A percentile compares a stretch with the other conserved stretches of the same genome.
These are phyloP conservation scores for Ectemnius cavifrons DNA, from an alignment of 2,888 invertebrate species.

Conservation along the genomic window DNA sequence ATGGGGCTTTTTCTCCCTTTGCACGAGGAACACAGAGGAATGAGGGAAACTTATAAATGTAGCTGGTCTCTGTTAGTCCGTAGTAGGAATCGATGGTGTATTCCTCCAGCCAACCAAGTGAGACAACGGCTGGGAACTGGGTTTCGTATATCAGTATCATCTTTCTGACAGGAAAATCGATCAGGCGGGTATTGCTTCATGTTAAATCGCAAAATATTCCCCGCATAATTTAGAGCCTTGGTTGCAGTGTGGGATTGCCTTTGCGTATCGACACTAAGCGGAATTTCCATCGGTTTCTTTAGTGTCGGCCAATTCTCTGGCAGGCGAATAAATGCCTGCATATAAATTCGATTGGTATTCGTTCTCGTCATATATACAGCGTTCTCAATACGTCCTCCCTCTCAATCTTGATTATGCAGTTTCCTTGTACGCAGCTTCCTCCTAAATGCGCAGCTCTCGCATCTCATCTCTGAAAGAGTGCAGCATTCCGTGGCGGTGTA, in stretches of 20 bases:
- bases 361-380: too few relatives aligned
- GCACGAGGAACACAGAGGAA: too few relatives aligned
- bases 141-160: slow-evolving; percentile 60
- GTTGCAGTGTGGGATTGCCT: slow-evolving; percentile 46
- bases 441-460: too few relatives aligned
- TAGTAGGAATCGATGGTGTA: slow-evolving; percentile 46
- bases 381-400: too few relatives aligned
- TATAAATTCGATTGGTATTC: slow-evolving; percentile 7
- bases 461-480: too few relatives aligned
- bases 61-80: too few relatives aligned
- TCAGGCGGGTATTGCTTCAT: slow-evolving; percentile 36
- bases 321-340: slow-evolving; percentile 13
- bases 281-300: slow-evolving; percentile 17
- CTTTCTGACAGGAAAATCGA: slow-evolving; percentile 64
- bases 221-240: slow-evolving; percentile 59
- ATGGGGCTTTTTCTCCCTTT: too few relatives aligned
- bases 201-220: slow-evolving; percentile 61
- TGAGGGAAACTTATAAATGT: too few relatives aligned
- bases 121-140: slow-evolving; percentile 37
- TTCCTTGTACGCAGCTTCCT: too few relatives aligned
- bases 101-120: slow-evolving; percentile 29
- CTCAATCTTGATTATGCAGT: too few relatives aligned
- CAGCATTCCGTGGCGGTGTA: too few relatives aligned
- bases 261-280: slow-evolving; percentile 46
- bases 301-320: slow-evolving; percentile 36